Percentiles rank a stretch among this genome's conserved stretches.
phyloP scores from a whole-genome alignment of 2,888 invertebrate species.

The Brenthis ino region DNA sequence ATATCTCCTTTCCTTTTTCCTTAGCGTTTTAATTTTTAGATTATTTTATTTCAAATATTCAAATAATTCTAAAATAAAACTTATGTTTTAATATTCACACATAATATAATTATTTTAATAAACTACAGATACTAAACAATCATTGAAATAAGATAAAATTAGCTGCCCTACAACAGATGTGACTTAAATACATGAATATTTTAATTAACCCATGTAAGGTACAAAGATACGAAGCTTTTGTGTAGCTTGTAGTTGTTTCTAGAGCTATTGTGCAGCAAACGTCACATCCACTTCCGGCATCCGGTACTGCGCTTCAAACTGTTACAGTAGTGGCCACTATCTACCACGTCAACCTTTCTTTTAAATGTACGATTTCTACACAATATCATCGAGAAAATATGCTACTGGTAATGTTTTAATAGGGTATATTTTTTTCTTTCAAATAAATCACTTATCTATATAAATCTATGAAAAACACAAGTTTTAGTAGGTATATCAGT shows the following conservation, averaged over 20 bases:
- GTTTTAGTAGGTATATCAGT: too few relatives aligned
- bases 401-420: not conserved
- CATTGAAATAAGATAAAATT: not conserved
- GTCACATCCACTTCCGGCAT: constrained; percentile 62
- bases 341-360: constrained; percentile 34
- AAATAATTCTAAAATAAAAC: too few relatives aligned
- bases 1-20: not conserved
- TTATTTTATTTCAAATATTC: too few relatives aligned
- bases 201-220: constrained; percentile 27
- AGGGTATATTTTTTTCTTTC: not conserved
- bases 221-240: constrained; percentile 23
- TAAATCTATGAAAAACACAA: not conserved
- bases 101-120: too few relatives aligned
- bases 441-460: not conserved
- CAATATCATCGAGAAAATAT: constrained; percentile 11
- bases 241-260: constrained; percentile 40
- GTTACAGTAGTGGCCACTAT: constrained; percentile 39
- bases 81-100: too few relatives aligned
- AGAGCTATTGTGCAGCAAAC: constrained; percentile 52
- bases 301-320: constrained; percentile 51
- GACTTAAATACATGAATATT: constrained; percentile 23
- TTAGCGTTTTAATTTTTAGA: too few relatives aligned
- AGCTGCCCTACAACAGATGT: not conserved
- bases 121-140: not conserved
- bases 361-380: constrained; percentile 13